These are phyloP conservation scores for Melangyna quadrimaculata DNA, from an alignment of 2,888 invertebrate genomes.

Conservation along the genomic window DNA sequence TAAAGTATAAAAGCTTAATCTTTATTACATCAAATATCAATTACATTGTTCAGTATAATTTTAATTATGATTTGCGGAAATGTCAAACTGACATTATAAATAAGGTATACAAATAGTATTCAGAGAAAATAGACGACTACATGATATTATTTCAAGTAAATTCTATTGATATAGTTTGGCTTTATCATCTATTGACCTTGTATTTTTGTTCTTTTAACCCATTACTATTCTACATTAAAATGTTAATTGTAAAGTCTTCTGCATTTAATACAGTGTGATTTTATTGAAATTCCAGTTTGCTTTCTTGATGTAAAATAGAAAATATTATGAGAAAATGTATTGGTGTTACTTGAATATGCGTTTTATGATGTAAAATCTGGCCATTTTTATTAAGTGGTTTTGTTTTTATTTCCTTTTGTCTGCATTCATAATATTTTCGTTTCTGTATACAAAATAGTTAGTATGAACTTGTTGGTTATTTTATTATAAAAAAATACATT, in stretches of 20 bases:
- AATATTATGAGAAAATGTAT: background rate
- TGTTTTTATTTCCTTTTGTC: conserved; percentile 4
- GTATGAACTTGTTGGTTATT: conserved; percentile 51
- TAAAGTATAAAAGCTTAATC: conserved; percentile 67
- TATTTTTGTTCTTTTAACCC: background rate
- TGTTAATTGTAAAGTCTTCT: background rate
- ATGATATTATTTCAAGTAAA: conserved; percentile 29
- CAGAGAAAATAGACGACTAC: conserved; percentile 33
- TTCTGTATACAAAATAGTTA: conserved; percentile 60
- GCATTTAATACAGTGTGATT: background rate
- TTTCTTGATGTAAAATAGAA: background rate
- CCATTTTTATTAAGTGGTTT: background rate
- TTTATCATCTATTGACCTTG: conserved; percentile 17
- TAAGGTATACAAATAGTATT: conserved; percentile 40
- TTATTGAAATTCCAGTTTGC: conserved; percentile 2
- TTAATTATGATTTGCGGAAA: conserved; percentile 46
- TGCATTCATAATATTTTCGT: conserved; percentile 34
- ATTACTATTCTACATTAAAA: conserved; percentile 8
- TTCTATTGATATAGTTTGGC: conserved; percentile 49
- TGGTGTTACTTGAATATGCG: conserved; percentile 5
- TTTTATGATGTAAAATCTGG: conserved; percentile 22
- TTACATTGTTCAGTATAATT: conserved; percentile 66
- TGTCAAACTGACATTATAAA: conserved; percentile 34
- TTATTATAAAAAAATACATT: conserved; percentile 62
- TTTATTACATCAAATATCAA: conserved; percentile 70